Conservation (phyloP, 2,113 vertebrate genomes). For the Origma solitaria region DNA sequence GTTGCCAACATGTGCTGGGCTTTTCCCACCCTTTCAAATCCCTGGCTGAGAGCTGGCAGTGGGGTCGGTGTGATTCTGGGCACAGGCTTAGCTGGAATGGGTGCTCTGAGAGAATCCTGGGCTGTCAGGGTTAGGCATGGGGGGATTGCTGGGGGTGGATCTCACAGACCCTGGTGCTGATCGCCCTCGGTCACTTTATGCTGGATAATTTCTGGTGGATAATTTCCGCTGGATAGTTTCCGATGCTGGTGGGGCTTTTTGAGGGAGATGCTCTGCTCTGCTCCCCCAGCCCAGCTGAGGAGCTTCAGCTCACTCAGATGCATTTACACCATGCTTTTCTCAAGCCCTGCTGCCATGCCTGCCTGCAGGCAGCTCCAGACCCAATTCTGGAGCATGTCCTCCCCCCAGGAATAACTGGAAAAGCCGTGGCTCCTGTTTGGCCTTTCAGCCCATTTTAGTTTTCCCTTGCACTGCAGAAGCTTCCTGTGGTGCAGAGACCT, state of each 20-base stretch:
- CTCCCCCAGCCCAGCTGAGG: not conserved
- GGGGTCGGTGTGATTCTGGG: not conserved
- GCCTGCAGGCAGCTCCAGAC: not conserved
- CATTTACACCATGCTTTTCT: not conserved
- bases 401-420: not conserved
- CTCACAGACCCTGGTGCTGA: not conserved
- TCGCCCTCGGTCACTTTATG: not conserved
- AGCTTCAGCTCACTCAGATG: not conserved
- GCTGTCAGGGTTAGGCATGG: not conserved
- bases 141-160: not conserved
- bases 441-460: not conserved
- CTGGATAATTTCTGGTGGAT: not conserved
- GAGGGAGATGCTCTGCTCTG: not conserved
- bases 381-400: rapidly evolving
- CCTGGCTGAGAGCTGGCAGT: not conserved
- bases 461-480: not conserved
- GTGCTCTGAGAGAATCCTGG: not conserved
- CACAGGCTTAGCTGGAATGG: not conserved
- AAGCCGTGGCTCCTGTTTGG: not conserved
- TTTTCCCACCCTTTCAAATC: not conserved
- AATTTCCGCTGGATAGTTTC: not conserved
- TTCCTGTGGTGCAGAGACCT: not conserved
- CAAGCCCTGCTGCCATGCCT: not conserved
- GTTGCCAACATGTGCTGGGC: not conserved
- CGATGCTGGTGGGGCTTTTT: not conserved